Evolutionary conservation across 1,140 invertebrate genomes (phyloP).

Genomic region (Cryptotermes secundus): DNA sequence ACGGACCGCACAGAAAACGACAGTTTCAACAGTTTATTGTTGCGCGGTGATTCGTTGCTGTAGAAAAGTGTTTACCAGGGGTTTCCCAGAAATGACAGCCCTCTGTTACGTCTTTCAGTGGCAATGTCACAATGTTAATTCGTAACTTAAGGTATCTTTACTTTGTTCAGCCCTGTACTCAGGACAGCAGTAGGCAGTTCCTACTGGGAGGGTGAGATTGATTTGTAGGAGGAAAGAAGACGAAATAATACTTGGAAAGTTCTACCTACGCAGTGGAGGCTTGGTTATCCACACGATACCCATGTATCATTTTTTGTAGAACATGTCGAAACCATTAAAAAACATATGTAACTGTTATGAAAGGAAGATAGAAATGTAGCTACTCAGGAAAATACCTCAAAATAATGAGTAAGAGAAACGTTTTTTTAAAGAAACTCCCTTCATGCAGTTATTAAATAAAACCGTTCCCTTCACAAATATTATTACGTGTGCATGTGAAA

Average conservation of each 20-base stretch:
- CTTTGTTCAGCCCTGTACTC: not conserved
- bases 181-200: not conserved
- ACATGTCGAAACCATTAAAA: not conserved
- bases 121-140: too few species aligned
- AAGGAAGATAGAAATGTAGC: not conserved
- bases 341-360: not conserved
- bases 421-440: too few species aligned
- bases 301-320: not conserved
- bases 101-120: too few species aligned
- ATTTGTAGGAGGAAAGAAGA: not conserved
- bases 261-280: not conserved
- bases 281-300: not conserved
- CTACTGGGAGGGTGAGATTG: not conserved
- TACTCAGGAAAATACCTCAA: not conserved
- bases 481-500: too few species aligned
- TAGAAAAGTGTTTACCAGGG: too few species aligned
- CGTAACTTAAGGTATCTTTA: too few species aligned
- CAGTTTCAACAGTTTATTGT: too few species aligned
- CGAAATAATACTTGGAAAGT: not conserved
- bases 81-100: too few species aligned
- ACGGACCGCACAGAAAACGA: too few species aligned
- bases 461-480: too few species aligned
- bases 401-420: not conserved
- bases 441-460: too few species aligned
- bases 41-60: too few species aligned